A percentile compares a stretch with the other conserved stretches of the same genome.
Conservation (phyloP, 1,140 invertebrate genomes). For the Aphis craccivora region DNA sequence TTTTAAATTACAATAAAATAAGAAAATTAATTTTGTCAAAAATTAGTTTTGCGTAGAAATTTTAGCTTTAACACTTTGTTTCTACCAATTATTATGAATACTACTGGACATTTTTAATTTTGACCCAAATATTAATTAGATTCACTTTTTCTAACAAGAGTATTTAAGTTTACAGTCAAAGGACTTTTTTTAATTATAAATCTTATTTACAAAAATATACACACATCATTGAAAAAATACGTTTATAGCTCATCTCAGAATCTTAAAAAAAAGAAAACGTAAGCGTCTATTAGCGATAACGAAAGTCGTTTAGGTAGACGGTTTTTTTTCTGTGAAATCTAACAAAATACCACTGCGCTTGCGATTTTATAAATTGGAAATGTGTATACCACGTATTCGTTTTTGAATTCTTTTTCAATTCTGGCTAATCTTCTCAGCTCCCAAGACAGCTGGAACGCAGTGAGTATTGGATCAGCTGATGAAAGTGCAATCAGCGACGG, state of each 20-base stretch:
- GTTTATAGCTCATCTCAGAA: background rate
- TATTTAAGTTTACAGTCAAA: background rate
- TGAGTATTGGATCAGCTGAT: slow-evolving; percentile 83
- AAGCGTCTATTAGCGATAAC: background rate
- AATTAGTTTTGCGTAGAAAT: too few species aligned
- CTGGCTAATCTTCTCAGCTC: slow-evolving; percentile 79
- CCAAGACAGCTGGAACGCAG: slow-evolving; percentile 83
- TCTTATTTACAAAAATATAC: background rate
- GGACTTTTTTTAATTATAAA: background rate
- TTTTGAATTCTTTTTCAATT: slow-evolving; percentile 82
- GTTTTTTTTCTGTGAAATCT: background rate
- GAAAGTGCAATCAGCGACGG: slow-evolving; percentile 88
- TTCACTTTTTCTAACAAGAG: background rate
- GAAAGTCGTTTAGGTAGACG: background rate
- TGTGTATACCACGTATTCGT: slow-evolving; percentile 72
- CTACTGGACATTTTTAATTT: too few species aligned
- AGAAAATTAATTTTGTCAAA: too few species aligned
- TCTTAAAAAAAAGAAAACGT: background rate
- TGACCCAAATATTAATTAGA: background rate
- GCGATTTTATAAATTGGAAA: background rate
- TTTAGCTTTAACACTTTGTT: background rate
- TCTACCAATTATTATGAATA: background rate
- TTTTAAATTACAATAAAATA: too few species aligned
- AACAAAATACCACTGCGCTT: background rate
- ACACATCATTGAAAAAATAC: background rate